Evolutionary conservation across 2,888 invertebrate genomes (phyloP).

Genomic region (Notodonta ziczac): DNA sequence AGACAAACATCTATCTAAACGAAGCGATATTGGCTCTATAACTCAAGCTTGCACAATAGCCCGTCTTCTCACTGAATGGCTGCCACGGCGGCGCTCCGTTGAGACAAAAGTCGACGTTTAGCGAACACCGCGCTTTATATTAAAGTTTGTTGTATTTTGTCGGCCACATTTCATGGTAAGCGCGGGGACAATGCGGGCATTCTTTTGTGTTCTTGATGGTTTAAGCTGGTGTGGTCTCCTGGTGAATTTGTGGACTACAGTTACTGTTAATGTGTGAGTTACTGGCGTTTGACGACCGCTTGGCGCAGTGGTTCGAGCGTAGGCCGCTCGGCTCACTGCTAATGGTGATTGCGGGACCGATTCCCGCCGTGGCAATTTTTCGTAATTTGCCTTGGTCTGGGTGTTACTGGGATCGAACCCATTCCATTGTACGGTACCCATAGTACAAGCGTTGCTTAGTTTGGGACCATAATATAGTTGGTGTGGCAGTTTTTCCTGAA

Average conservation of each 20-base stretch:
- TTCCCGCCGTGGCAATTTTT: too few species aligned
- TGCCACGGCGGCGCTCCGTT: not conserved
- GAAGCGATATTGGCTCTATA: slow-evolving; percentile 1
- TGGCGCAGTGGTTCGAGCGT: too few species aligned
- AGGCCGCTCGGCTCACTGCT: too few species aligned
- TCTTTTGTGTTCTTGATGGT: slow-evolving; percentile 22
- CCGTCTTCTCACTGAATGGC: slow-evolving; percentile 2
- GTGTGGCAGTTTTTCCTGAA: too few species aligned
- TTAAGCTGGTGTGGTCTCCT: slow-evolving; percentile 5
- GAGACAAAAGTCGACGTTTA: slow-evolving; percentile 15
- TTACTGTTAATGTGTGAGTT: too few species aligned
- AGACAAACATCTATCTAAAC: not conserved
- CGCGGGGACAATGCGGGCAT: slow-evolving; percentile 17
- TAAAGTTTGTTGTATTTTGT: slow-evolving; percentile 37
- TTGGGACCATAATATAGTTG: too few species aligned
- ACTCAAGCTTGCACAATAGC: slow-evolving; percentile 4
- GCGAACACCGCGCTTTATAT: slow-evolving; percentile 42
- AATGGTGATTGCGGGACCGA: too few species aligned
- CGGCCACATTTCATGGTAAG: slow-evolving; percentile 32
- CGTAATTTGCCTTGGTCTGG: too few species aligned
- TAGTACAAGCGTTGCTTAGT: too few species aligned
- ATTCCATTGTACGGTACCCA: too few species aligned
- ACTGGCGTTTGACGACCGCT: too few species aligned
- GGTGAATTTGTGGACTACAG: not conserved
- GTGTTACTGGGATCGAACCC: too few species aligned